Percentiles rank a stretch among this genome's conserved stretches.
Conservation (phyloP, 2,888 invertebrate species). For the Desoria tigrina region DNA sequence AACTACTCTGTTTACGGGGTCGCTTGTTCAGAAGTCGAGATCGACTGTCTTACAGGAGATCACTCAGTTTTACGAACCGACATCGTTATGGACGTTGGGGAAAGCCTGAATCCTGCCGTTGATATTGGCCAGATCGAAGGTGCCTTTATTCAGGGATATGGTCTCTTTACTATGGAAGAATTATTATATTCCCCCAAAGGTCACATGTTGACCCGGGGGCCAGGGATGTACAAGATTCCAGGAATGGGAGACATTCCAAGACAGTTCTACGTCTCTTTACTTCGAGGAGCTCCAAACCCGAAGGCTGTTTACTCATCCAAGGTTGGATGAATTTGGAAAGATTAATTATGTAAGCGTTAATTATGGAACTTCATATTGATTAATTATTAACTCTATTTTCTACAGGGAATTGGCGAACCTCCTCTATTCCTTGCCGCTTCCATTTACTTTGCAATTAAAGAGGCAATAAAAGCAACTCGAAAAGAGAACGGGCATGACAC, state of each 20-base stretch:
- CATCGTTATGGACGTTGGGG: slow-evolving; percentile 95
- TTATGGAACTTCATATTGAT: too few species aligned
- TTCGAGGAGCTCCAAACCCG: slow-evolving; percentile 85
- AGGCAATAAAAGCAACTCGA: slow-evolving; percentile 79
- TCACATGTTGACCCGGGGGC: slow-evolving; percentile 78
- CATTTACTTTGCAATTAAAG: slow-evolving; percentile 84
- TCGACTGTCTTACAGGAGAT: slow-evolving; percentile 92
- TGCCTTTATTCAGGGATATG: slow-evolving; percentile 91
- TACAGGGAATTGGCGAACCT: slow-evolving; percentile 92
- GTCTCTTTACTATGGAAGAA: slow-evolving; percentile 87
- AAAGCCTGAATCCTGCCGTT: slow-evolving; percentile 92
- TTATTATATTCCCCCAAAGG: slow-evolving; percentile 83
- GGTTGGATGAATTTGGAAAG: slow-evolving; percentile 60
- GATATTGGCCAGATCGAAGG: slow-evolving; percentile 97
- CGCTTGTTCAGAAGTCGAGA: slow-evolving; percentile 85
- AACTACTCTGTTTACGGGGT: slow-evolving; percentile 85
- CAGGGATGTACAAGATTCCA: slow-evolving; percentile 92
- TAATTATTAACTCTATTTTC: too few species aligned
- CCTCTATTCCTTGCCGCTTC: slow-evolving; percentile 88
- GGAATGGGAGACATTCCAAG: slow-evolving; percentile 87
- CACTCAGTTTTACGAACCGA: slow-evolving; percentile 84
- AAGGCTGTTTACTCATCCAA: slow-evolving; percentile 93
- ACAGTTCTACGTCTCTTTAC: slow-evolving; percentile 86
- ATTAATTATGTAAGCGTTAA: neutral
- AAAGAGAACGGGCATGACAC: slow-evolving; percentile 65